phyloP scores from a whole-genome alignment of 2,797 vertebrate genomes.

The Rhinoraja longicauda region DNA sequence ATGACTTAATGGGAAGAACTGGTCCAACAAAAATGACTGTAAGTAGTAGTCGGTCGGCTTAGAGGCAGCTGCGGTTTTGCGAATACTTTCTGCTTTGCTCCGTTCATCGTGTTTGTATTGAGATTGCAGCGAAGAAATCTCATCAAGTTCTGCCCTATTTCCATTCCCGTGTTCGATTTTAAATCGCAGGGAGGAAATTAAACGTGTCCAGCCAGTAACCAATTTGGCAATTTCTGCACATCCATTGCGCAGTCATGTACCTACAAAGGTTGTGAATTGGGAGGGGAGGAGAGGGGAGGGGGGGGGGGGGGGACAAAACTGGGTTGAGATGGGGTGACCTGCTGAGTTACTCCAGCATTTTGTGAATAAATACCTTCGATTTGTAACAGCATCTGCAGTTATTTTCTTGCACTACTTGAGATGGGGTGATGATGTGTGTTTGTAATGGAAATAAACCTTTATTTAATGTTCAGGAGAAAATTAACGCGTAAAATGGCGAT shows the following conservation, averaged over 20 bases:
- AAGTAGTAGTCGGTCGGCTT: constrained; percentile 50
- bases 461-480: not conserved
- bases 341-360: too few species aligned
- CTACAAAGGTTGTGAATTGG: not conserved
- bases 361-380: too few species aligned
- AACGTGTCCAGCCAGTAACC: too few species aligned
- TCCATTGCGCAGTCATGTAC: not conserved
- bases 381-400: too few species aligned
- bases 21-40: constrained; percentile 61
- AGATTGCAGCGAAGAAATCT: not conserved
- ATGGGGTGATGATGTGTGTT: too few species aligned
- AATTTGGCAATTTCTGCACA: not conserved
- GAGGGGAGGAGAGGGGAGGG: too few species aligned
- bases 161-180: not conserved
- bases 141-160: not conserved
- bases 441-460: not conserved
- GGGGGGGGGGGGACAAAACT: not conserved
- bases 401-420: too few species aligned
- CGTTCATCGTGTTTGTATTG: not conserved
- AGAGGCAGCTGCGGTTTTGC: not conserved
- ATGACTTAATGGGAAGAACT: constrained; percentile 64
- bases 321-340: not conserved
- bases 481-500: not conserved
- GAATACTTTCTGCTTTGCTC: not conserved
- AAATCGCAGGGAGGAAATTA: not conserved